Percentiles rank a stretch among this genome's conserved stretches.
Conservation (phyloP, 2,888 invertebrate genomes). For the Thymelicus acteon region DNA sequence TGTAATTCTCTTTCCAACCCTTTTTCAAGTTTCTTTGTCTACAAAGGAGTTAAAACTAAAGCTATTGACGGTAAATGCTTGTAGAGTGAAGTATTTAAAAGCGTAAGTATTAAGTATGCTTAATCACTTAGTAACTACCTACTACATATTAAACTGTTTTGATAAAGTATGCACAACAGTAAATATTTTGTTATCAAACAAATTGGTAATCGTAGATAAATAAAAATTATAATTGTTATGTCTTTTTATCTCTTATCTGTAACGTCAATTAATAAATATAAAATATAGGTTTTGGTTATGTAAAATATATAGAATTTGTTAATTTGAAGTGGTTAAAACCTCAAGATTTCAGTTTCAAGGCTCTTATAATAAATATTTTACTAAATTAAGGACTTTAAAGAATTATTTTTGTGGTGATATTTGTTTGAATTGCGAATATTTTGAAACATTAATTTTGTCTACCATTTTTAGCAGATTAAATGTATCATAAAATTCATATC, state of each 20-base stretch:
- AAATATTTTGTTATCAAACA: not conserved
- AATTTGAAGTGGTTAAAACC: too few species aligned
- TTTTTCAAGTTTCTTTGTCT: constrained; percentile 6
- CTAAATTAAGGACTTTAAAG: too few species aligned
- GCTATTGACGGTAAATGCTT: constrained; percentile 16
- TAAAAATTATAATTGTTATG: not conserved
- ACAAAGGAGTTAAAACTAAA: constrained; percentile 6
- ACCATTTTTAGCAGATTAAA: too few species aligned
- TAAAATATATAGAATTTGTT: too few species aligned
- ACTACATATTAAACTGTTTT: not conserved
- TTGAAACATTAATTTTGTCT: too few species aligned
- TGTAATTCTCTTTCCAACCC: not conserved
- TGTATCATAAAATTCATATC: too few species aligned
- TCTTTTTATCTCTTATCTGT: not conserved
- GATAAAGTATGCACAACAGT: not conserved
- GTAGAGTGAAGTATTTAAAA: not conserved
- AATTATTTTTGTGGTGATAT: too few species aligned
- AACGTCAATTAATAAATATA: not conserved
- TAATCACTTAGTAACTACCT: not conserved
- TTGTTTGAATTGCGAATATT: too few species aligned
- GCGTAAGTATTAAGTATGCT: too few species aligned
- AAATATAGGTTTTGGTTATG: too few species aligned
- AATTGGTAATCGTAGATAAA: not conserved
- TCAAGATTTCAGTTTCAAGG: too few species aligned
- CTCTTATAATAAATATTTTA: too few species aligned